These are phyloP conservation scores for Petrophora chlorosata DNA, from an alignment of 2,888 invertebrate genomes.

Conservation along the genomic window DNA sequence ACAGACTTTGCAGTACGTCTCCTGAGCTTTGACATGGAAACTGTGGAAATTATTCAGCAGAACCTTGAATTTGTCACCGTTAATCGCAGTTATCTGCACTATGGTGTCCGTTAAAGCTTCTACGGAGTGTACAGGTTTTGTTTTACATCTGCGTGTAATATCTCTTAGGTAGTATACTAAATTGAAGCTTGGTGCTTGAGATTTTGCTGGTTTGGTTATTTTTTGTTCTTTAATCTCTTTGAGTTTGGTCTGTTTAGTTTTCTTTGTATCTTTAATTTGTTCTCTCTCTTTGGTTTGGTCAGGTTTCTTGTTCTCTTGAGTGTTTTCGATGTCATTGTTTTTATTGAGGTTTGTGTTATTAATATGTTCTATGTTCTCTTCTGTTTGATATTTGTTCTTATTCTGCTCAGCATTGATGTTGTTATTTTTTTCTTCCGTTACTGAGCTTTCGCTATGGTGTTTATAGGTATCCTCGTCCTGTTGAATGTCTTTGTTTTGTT, in stretches of 20 bases:
- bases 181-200: slow-evolving; percentile 2
- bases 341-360: not conserved
- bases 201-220: not conserved
- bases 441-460: not conserved
- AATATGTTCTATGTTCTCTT: not conserved
- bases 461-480: not conserved
- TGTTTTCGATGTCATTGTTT: not conserved
- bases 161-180: slow-evolving; percentile 14
- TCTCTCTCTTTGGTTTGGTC: not conserved
- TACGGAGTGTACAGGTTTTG: slow-evolving; percentile 16
- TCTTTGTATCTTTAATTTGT: not conserved
- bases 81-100: slow-evolving; percentile 29
- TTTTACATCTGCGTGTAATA: slow-evolving; percentile 10
- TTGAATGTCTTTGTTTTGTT: not conserved
- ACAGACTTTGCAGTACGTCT: slow-evolving; percentile 29
- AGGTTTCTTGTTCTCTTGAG: not conserved
- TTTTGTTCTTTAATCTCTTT: not conserved
- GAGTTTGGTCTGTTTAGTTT: not conserved
- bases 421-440: not conserved
- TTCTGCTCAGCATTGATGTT: not conserved
- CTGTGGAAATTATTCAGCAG: slow-evolving; percentile 35
- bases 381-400: not conserved
- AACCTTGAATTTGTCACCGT: slow-evolving; percentile 31
- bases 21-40: slow-evolving; percentile 21
- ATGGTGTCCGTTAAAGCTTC: slow-evolving; percentile 22